These are phyloP conservation scores for Trogon melanurus DNA, from an alignment of 2,113 vertebrate species.

Conservation along the genomic window DNA sequence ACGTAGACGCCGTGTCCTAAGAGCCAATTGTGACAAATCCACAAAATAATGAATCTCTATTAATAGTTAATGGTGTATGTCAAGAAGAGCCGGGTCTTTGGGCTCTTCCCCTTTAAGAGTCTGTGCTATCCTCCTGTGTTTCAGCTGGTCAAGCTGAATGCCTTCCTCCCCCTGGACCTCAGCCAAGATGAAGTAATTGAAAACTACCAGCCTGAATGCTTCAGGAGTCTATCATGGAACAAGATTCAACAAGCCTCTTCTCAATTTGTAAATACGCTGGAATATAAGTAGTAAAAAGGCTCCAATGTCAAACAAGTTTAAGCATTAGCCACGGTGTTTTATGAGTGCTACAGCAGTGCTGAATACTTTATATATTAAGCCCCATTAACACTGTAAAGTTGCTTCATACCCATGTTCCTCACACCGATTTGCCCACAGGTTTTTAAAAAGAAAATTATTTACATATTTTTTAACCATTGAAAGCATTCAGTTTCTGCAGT, in stretches of 20 bases:
- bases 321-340: slow-evolving; percentile 33
- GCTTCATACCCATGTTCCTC: not conserved
- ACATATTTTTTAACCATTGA: not conserved
- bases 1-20: slow-evolving; percentile 64
- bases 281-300: slow-evolving; percentile 60
- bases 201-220: slow-evolving; percentile 56
- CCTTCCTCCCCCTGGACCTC: slow-evolving; percentile 42
- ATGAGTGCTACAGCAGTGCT: not conserved
- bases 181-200: slow-evolving; percentile 65
- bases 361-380: not conserved
- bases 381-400: slow-evolving; percentile 33
- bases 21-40: slow-evolving; percentile 70
- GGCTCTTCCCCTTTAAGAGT: slow-evolving; percentile 28
- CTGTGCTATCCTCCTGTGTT: not conserved
- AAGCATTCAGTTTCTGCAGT: not conserved
- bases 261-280: slow-evolving; percentile 66
- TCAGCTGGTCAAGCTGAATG: slow-evolving; percentile 43
- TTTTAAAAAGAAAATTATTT: not conserved
- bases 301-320: slow-evolving; percentile 69
- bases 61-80: slow-evolving; percentile 71
- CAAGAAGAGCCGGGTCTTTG: not conserved
- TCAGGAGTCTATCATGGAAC: slow-evolving; percentile 56
- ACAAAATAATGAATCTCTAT: slow-evolving; percentile 70
- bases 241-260: slow-evolving; percentile 71
- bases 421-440: not conserved